Evolutionary conservation across 2,797 vertebrate species (phyloP), one percentile per base, ranked within the genome.

Genomic region (Notolepis coatsorum): DNA sequence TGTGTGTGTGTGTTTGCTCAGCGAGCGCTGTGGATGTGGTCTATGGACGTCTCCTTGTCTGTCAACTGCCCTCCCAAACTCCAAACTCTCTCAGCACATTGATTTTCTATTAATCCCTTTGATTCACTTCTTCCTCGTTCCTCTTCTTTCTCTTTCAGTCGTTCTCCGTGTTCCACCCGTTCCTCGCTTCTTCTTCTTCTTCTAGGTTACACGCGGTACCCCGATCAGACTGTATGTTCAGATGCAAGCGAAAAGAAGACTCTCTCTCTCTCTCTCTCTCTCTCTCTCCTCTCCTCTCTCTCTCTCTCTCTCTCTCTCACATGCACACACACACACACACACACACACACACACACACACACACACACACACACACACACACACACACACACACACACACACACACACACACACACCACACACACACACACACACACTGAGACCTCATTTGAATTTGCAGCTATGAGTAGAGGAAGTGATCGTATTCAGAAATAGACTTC

Each of bases 31-130:
- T 35, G 33, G 8, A 13, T 35, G 33, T 17, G 52, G 56, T 51
- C 21, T 42, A 62, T 88, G 87, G n/a, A 86, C 79, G 62, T 61
- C 50, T 68, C 27, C 25, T 6, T 24, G 9, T 42, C 52, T 47
- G 24, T 45, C n/a, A 71, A 58, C 60, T 65, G 53, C 28, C 20
- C 63, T 61, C 12, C 4, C 30, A 53, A 48, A 31, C 33, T 25
- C n/a, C n/a, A n/a, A n/a, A n/a, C n/a, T n/a, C n/a, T n/a, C 30
- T 27, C 9, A 41, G 24, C 35, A 4, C 17, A 42, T 42, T 65
- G 6, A 13, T 20, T 4, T 13, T 49, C 25, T 58, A 37, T 47
- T 38, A 13, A 13, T 20, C 52, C 25, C 59, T 39, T 47, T 38
- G n/a, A 13, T 20, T 62, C n/a, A 7, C 25, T 21, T 61, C 20